These are phyloP conservation scores for Ptilonorhynchus violaceus DNA, from an alignment of 2,113 vertebrate genomes.

Conservation along the genomic window DNA sequence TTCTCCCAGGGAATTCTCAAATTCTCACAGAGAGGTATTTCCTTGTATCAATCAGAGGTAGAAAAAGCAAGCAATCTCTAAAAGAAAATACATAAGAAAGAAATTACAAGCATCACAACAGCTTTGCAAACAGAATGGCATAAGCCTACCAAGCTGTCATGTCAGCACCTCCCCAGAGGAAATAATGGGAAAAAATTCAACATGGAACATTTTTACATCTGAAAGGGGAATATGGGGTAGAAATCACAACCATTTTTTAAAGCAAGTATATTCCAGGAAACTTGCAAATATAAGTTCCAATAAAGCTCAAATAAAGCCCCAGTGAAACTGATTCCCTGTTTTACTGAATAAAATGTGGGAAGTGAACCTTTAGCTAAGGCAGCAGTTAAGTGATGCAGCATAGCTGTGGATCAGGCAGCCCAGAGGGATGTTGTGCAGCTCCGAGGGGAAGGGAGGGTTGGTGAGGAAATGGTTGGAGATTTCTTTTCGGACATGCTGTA, in stretches of 20 bases:
- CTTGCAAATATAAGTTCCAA: not conserved
- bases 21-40: not conserved
- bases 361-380: not conserved
- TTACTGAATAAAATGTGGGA: not conserved
- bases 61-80: not conserved
- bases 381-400: not conserved
- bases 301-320: not conserved
- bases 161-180: not conserved
- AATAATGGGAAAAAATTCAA: not conserved
- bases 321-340: not conserved
- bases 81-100: not conserved
- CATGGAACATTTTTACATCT: not conserved
- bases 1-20: not conserved
- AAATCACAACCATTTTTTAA: not conserved
- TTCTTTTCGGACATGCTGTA: not conserved
- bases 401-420: not conserved
- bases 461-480: not conserved
- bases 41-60: not conserved
- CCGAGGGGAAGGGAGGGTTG: not conserved
- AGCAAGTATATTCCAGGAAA: not conserved
- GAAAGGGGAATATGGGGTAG: not conserved
- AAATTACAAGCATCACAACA: not conserved
- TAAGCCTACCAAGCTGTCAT: not conserved
- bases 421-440: not conserved
- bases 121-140: slow-evolving; percentile 10